These are phyloP conservation scores for Acrobasis consociella DNA, from an alignment of 2,888 invertebrate genomes.

Conservation along the genomic window DNA sequence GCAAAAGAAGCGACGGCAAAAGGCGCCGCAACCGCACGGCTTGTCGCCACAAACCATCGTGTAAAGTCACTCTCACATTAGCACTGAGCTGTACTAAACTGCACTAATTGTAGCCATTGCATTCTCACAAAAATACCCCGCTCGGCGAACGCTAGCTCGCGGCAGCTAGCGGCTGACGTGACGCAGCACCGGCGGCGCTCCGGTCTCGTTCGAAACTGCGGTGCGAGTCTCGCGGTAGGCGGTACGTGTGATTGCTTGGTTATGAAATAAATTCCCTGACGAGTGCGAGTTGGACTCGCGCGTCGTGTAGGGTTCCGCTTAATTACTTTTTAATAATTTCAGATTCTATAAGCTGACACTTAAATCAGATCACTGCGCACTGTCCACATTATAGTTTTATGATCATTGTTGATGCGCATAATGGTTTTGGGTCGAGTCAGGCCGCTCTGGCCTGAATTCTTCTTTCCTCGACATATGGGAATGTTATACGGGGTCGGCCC, in stretches of 20 bases:
- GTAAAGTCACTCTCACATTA: constrained; percentile 30
- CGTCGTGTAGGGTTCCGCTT: no score
- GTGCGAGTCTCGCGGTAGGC: not conserved
- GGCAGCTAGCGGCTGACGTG: not conserved
- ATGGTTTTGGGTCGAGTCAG: no score
- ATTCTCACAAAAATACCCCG: constrained; percentile 62
- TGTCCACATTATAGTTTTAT: no score
- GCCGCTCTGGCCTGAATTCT: no score
- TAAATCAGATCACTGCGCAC: no score
- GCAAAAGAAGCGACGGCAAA: constrained; percentile 69
- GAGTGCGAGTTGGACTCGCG: no score
- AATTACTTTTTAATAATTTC: no score
- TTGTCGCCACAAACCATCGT: constrained; percentile 58
- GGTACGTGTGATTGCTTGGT: not conserved
- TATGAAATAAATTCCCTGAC: no score
- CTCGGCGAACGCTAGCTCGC: constrained; percentile 31
- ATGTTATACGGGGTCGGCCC: no score
- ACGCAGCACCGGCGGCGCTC: not conserved
- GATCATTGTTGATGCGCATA: no score
- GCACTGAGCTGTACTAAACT: constrained; percentile 36
- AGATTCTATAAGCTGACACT: no score
- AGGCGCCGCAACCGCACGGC: constrained; percentile 60
- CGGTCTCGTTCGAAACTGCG: not conserved
- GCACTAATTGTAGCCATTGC: constrained; percentile 39
- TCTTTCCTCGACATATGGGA: no score